Conservation (phyloP, 2,797 vertebrate species). For the Echeneis naucrates region DNA sequence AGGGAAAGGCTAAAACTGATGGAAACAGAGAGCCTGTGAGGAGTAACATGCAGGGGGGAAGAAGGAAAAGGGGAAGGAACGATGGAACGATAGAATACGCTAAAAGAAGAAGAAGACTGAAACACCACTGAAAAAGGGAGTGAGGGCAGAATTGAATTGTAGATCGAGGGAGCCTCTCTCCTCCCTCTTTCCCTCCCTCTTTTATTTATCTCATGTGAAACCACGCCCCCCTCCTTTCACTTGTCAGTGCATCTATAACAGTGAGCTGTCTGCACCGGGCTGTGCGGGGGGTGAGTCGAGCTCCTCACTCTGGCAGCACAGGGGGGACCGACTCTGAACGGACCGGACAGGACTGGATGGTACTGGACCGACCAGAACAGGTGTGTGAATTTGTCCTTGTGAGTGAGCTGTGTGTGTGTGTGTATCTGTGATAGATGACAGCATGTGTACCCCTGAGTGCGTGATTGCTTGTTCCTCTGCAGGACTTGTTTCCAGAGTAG, state of each 20-base stretch:
- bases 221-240: slow-evolving; percentile 86
- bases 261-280: slow-evolving; percentile 81
- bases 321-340: slow-evolving; percentile 61
- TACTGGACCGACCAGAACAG: slow-evolving; percentile 65
- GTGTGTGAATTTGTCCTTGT: slow-evolving; percentile 63
- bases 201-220: slow-evolving; percentile 82
- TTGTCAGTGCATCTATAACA: slow-evolving; percentile 86
- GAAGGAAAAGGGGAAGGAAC: slow-evolving; percentile 25
- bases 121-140: slow-evolving; percentile 56
- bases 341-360: slow-evolving; percentile 63
- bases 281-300: slow-evolving; percentile 75
- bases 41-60: slow-evolving; percentile 21
- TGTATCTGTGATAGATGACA: slow-evolving; percentile 44
- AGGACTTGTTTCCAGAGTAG: slow-evolving; percentile 71
- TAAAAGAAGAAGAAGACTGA: slow-evolving; percentile 41
- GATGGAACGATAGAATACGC: slow-evolving; percentile 26
- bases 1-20: slow-evolving; percentile 48
- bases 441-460: slow-evolving; percentile 46
- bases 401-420: slow-evolving; percentile 24
- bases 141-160: slow-evolving; percentile 83
- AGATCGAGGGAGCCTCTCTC: slow-evolving; percentile 81
- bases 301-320: slow-evolving; percentile 72
- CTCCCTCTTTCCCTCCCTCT: slow-evolving; percentile 80
- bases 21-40: slow-evolving; percentile 29
- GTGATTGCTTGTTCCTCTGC: slow-evolving; percentile 50